Evolutionary conservation across 1,140 invertebrate genomes (phyloP), one percentile per base, ranked within the genome.

Genomic region (Rhagoletis zephyria): DNA sequence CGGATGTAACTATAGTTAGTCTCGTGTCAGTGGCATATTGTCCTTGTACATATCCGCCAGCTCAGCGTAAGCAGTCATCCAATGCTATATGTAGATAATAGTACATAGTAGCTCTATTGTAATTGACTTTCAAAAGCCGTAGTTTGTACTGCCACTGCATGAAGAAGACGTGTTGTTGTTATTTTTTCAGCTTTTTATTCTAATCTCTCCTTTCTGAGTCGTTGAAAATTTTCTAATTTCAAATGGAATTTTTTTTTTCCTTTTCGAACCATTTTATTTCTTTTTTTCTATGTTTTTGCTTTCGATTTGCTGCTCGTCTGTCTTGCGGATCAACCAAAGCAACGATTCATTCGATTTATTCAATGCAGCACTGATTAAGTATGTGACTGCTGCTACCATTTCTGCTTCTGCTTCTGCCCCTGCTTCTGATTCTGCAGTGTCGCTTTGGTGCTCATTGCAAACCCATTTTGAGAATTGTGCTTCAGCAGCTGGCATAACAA

Each of bases 311-410:
- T 30, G 30, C 1, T 30, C 30, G 30, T 12, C 16, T 59, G 48
- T 81, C 48, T 30, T 81, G 51, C 16, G 48, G 74, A 56, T 51
- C 74, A 81, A 19, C 14, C 74, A 81, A n/a, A 56, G 48, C 48
- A 81, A 16, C 74, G 74, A 81, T 81, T 81, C 56, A 81, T 81
- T 81, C 74, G 74, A 81, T 81, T 81, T 81, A 81, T 81, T 81
- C 70, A 77, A 77, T 77, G n/a, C 14, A 77, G 70, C 48, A 45
- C n/a, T 5, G 48, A 56, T 51, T 81, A 81, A 14, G 40, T 40
- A 63, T 40, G 30, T 67, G 64, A 67, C 64, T 30, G 30, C 30
- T 30, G 64, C 64, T 64, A 64, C 2, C 16, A n/a, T 16, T 16
- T 9, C 63, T 64, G 9, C 63, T 3, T 9, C 63, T 64, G 63